These are phyloP conservation scores for Silurus asotus DNA, from an alignment of 2,113 vertebrate genomes.

Conservation along the genomic window DNA sequence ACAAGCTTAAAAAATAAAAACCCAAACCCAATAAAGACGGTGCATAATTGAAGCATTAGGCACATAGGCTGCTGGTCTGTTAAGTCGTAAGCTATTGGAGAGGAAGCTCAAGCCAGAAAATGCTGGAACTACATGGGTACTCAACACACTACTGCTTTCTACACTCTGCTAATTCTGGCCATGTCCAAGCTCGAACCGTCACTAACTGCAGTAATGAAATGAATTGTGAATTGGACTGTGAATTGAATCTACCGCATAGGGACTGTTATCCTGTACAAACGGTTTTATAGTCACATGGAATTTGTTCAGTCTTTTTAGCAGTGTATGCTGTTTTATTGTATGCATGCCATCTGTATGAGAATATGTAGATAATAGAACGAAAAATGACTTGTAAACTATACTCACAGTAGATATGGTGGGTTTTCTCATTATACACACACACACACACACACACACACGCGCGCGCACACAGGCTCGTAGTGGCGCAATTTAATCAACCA, in stretches of 20 bases:
- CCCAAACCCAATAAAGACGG: conserved; percentile 38
- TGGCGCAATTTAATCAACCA: neutral
- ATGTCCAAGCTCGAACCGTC: no score
- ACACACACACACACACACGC: no score
- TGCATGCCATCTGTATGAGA: neutral
- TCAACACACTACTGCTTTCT: neutral
- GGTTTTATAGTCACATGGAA: neutral
- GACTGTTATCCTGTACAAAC: neutral
- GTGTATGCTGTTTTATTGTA: neutral
- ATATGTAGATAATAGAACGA: neutral
- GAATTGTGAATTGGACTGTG: neutral
- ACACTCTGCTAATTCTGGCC: neutral
- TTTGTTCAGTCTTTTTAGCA: neutral
- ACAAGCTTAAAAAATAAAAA: conserved; percentile 57
- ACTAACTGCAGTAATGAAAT: neutral
- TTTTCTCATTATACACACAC: neutral
- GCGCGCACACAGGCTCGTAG: neutral
- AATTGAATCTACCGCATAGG: neutral
- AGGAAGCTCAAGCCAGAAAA: conserved; percentile 17
- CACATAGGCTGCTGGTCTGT: conserved; percentile 50
- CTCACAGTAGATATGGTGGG: neutral
- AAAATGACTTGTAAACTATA: neutral
- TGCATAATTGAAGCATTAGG: conserved; percentile 62
- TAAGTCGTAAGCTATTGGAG: conserved; percentile 43
- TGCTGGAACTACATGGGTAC: neutral